These are phyloP conservation scores for Macroramphosus scolopax DNA, from an alignment of 2,797 vertebrate genomes.

Conservation along the genomic window DNA sequence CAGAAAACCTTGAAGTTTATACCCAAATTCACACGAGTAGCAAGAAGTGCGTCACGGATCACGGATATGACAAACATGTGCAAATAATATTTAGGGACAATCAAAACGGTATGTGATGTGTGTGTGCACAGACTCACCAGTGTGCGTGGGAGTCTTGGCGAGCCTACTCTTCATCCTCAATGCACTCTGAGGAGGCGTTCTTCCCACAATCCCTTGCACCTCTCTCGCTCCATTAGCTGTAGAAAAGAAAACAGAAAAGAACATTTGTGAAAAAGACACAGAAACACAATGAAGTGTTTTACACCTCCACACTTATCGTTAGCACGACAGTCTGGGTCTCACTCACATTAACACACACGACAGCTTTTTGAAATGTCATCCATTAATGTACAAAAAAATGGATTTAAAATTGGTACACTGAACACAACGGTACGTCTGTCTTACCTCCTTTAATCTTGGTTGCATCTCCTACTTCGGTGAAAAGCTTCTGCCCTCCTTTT, in stretches of 20 bases:
- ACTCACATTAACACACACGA: too few relatives aligned
- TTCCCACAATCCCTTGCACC: constrained; percentile 38
- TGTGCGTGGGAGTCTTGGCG: constrained; percentile 63
- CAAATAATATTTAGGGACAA: too few relatives aligned
- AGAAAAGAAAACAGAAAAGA: constrained; percentile 9
- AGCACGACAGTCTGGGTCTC: too few relatives aligned
- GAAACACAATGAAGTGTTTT: constrained; percentile 14
- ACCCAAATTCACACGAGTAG: too few relatives aligned
- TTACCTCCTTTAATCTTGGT: constrained; percentile 48
- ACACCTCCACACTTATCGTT: constrained; percentile 4
- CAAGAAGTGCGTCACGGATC: too few relatives aligned
- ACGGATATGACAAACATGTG: too few relatives aligned
- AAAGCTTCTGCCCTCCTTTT: constrained; percentile 61
- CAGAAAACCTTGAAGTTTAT: too few relatives aligned
- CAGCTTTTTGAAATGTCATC: too few relatives aligned
- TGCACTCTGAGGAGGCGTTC: constrained; percentile 53
- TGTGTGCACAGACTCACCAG: constrained; percentile 25
- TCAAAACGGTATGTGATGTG: neutral
- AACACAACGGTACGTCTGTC: too few relatives aligned
- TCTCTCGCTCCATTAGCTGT: constrained; percentile 39
- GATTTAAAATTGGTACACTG: too few relatives aligned
- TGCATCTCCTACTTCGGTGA: constrained; percentile 30
- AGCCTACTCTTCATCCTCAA: constrained; percentile 64
- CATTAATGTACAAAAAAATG: too few relatives aligned
- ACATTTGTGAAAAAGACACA: too few relatives aligned